Base-by-base conservation (phyloP, 92 coral and sea anemone genomes). In the Actinostola sp. region DNA sequence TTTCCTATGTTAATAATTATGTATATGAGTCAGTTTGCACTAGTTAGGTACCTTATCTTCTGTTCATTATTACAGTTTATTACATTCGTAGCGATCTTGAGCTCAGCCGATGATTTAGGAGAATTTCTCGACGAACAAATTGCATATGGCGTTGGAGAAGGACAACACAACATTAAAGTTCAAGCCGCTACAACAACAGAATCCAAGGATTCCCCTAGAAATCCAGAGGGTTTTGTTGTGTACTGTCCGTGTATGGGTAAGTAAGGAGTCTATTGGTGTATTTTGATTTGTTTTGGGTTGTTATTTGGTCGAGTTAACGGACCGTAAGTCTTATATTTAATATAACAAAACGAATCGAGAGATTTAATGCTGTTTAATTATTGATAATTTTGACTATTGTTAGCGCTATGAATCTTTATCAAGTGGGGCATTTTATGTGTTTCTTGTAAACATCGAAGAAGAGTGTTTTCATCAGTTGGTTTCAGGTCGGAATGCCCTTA, bases 181-280 rank as follows among this genome's bases (percentile, higher is more conserved):
- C 3, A 70, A 34, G 68, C 83, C 15, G 64, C 70, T 41, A 71
- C 81, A 34, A 26, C 71, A 24, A 26, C 72, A 13, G 33, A 25
- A 15, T 28, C 73, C 0, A 58, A 65, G 32, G 60, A 48, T 12
- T 53, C 58, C 30, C 50, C 66, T 49, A 27, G 13, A 76, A 70
- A 49, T 9, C 39, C 53, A 66, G 85, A 84, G 54, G 98, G 97
- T 27, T 93, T 74, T 65, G 75, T 93, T 32, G 79, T 75, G 21
- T 93, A 93, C 61, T 93, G 98, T 50, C 98, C 98, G 2, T 93
- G 98, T 69, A 93, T 93, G 98, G 98, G 98, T 93, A 64, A 82
- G 98, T 53, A 8, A 36, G 24, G 30, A 51, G 50, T n/a, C 27
- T 36, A 21, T 56, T 14, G 8, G 8, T 33, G 14, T 48, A 23